Percentiles rank a stretch among this genome's conserved stretches.
Conservation (phyloP, 2,888 invertebrate species). For the Cotesia congregata region DNA sequence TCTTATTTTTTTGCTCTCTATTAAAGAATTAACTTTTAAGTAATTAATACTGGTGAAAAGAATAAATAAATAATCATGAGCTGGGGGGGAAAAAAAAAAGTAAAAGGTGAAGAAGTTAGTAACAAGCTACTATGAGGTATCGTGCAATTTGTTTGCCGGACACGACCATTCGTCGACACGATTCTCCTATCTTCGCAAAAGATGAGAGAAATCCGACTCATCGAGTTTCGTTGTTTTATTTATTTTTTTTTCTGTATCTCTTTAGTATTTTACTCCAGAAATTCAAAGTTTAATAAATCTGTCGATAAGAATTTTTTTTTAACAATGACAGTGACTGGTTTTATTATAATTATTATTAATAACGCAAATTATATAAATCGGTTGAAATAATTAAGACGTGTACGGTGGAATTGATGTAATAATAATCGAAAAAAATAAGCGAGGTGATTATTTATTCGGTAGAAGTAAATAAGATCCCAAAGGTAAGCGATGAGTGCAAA, state of each 20-base stretch:
- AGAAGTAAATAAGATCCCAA: constrained; percentile 3
- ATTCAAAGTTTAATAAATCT: constrained; percentile 38
- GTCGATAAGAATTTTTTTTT: constrained; percentile 60
- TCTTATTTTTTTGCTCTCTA: not conserved
- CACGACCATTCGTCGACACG: constrained; percentile 68
- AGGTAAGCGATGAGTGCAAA: constrained; percentile 5
- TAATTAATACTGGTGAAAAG: constrained; percentile 9
- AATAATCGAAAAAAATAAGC: not conserved
- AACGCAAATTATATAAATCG: constrained; percentile 21
- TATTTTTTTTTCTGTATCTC: constrained; percentile 19
- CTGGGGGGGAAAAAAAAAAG: constrained; percentile 44
- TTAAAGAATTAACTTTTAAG: not conserved
- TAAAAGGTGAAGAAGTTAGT: constrained; percentile 30
- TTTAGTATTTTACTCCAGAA: not conserved
- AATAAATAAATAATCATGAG: constrained; percentile 32
- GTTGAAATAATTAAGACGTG: not conserved
- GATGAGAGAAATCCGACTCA: constrained; percentile 66
- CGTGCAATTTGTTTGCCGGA: constrained; percentile 68
- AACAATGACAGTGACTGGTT: constrained; percentile 58
- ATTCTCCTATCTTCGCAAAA: constrained; percentile 56
- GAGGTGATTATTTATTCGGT: not conserved
- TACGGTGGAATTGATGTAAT: not conserved
- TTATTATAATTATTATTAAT: constrained; percentile 65
- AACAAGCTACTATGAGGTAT: constrained; percentile 53
- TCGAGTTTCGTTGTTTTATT: constrained; percentile 35